Evolutionary conservation across 2,888 invertebrate species (phyloP).

Genomic region (Mesorhabditis belari): DNA sequence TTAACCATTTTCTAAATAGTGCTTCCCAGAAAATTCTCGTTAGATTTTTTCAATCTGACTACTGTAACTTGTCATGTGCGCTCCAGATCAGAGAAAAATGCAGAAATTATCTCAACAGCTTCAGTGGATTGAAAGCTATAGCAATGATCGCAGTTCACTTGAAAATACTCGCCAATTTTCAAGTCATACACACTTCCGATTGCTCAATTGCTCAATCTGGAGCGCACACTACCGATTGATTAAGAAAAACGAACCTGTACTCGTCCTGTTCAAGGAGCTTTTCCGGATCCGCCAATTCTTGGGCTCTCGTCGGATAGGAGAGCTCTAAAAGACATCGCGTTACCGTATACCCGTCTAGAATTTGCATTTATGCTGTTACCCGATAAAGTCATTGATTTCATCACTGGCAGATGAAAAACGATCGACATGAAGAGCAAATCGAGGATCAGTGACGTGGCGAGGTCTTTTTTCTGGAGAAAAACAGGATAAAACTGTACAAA

Average conservation of each 20-base stretch:
- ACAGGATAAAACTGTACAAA: background rate
- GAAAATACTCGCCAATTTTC: too few relatives aligned
- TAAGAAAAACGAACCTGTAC: conserved; percentile 28
- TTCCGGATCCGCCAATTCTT: conserved; percentile 40
- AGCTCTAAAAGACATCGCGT: background rate
- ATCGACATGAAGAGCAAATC: conserved; percentile 50
- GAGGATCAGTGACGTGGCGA: conserved; percentile 42
- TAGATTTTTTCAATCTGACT: too few relatives aligned
- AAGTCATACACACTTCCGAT: too few relatives aligned
- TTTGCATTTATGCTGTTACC: conserved; percentile 21
- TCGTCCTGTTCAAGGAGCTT: conserved; percentile 42
- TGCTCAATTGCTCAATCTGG: too few relatives aligned
- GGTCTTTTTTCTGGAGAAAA: conserved; percentile 41
- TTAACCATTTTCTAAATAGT: too few relatives aligned
- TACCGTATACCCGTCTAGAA: conserved; percentile 38
- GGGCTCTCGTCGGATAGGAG: conserved; percentile 16
- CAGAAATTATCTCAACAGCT: too few relatives aligned
- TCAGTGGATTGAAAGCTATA: too few relatives aligned
- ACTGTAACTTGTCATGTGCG: too few relatives aligned
- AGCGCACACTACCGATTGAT: background rate
- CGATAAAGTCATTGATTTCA: conserved; percentile 51
- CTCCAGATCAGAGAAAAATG: too few relatives aligned
- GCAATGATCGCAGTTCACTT: too few relatives aligned
- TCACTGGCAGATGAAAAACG: conserved; percentile 48
- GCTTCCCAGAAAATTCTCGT: too few relatives aligned